Conservation (phyloP, 2,113 vertebrate genomes). For the Odontophorus gujanensis region DNA sequence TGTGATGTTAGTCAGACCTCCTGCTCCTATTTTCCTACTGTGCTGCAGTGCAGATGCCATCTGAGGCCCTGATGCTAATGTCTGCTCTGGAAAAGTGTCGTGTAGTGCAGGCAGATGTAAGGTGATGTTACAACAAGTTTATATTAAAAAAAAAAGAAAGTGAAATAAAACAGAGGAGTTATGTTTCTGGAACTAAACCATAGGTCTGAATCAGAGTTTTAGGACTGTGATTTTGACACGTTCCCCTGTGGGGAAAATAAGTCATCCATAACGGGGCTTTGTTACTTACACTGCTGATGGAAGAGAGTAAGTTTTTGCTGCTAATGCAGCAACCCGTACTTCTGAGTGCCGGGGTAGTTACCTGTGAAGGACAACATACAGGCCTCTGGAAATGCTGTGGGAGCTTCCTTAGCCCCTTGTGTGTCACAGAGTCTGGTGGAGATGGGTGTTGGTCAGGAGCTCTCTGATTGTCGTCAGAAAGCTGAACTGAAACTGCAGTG, state of each 20-base stretch:
- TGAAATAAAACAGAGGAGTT: background rate
- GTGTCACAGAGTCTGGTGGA: background rate
- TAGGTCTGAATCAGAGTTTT: background rate
- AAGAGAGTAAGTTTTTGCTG: background rate
- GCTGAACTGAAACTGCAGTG: slow-evolving; percentile 58
- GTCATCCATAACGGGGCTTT: background rate
- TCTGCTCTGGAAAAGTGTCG: background rate
- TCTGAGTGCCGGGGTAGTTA: background rate
- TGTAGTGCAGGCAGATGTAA: background rate
- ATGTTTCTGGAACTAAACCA: background rate
- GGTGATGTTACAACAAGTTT: background rate
- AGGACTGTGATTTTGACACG: background rate
- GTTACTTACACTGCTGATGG: background rate
- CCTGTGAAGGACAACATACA: background rate
- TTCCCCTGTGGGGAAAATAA: background rate
- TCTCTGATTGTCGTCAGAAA: background rate
- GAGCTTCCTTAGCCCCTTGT: background rate
- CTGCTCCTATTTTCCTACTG: background rate
- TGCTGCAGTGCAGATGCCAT: fast-evolving
- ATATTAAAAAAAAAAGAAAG: background rate
- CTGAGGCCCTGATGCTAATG: background rate
- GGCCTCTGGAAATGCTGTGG: background rate
- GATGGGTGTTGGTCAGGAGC: background rate
- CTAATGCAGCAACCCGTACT: background rate
- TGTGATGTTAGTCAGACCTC: background rate